Evolutionary conservation across 2,113 vertebrate genomes (phyloP).

Genomic region (Meriones unguiculatus): DNA sequence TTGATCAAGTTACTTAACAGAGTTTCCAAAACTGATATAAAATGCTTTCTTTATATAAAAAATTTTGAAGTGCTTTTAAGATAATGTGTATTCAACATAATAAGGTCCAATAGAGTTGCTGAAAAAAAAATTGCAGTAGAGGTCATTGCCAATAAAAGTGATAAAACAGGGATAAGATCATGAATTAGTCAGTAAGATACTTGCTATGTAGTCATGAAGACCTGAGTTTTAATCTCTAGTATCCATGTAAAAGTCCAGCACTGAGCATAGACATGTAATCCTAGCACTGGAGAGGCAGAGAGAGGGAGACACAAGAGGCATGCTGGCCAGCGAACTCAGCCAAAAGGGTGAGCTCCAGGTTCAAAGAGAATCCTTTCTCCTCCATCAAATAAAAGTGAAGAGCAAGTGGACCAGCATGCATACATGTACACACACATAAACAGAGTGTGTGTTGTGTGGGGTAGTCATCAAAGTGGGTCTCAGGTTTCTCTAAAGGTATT

Average conservation of each 20-base stretch:
- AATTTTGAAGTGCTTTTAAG: not conserved
- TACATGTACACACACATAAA: not conserved
- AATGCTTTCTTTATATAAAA: slow-evolving; percentile 27
- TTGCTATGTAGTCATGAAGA: not conserved
- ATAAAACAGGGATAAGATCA: not conserved
- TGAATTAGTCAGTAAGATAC: not conserved
- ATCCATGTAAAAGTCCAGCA: not conserved
- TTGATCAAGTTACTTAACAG: not conserved
- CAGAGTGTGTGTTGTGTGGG: no score
- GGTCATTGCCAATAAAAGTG: not conserved
- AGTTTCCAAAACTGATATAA: not conserved
- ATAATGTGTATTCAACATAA: not conserved
- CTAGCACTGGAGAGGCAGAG: not conserved
- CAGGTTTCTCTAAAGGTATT: not conserved
- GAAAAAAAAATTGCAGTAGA: not conserved
- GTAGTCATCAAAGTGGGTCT: not conserved
- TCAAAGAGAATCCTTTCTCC: not conserved
- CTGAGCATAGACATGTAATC: not conserved
- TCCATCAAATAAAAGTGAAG: not conserved
- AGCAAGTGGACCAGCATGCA: not conserved
- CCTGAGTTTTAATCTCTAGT: not conserved
- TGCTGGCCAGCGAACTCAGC: no score
- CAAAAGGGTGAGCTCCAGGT: not conserved
- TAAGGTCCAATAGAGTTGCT: not conserved
- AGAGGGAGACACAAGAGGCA: not conserved